Evolutionary conservation across 2,797 vertebrate genomes (phyloP).

Genomic region (Sparidentex hasta): DNA sequence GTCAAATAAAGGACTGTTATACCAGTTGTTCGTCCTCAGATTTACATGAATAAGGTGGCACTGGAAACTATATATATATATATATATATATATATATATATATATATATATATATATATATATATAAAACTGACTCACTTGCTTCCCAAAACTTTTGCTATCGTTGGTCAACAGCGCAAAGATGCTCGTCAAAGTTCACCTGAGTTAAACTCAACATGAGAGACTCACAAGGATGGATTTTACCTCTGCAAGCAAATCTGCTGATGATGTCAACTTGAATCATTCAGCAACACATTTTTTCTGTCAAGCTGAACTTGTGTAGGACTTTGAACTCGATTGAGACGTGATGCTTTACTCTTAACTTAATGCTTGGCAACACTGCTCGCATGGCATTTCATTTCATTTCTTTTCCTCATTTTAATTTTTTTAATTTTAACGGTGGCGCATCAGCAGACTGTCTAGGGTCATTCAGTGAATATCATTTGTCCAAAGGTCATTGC

Average conservation of each 20-base stretch:
- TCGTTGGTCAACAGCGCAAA: not conserved
- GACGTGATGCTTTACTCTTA: not conserved
- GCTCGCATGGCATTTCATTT: not conserved
- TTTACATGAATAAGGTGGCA: too few relatives aligned
- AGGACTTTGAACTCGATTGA: not conserved
- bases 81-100: too few relatives aligned
- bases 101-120: too few relatives aligned
- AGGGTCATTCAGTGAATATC: slow-evolving; percentile 27
- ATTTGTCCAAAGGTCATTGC: slow-evolving; percentile 14
- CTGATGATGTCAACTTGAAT: not conserved
- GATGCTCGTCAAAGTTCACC: not conserved
- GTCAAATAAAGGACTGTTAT: too few relatives aligned
- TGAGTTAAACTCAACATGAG: not conserved
- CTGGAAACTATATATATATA: too few relatives aligned
- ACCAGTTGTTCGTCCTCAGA: too few relatives aligned
- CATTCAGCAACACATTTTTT: too few relatives aligned
- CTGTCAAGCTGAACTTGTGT: too few relatives aligned
- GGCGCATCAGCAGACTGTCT: slow-evolving; percentile 4
- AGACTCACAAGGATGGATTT: not conserved
- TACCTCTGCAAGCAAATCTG: not conserved
- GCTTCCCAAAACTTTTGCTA: not conserved
- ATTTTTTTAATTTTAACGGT: not conserved
- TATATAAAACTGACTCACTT: not conserved
- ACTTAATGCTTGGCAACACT: not conserved
- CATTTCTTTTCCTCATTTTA: not conserved